Evolutionary conservation across 2,888 invertebrate genomes (phyloP), one percentile per base, ranked within the genome.

Genomic region (Synanthedon myopaeformis): DNA sequence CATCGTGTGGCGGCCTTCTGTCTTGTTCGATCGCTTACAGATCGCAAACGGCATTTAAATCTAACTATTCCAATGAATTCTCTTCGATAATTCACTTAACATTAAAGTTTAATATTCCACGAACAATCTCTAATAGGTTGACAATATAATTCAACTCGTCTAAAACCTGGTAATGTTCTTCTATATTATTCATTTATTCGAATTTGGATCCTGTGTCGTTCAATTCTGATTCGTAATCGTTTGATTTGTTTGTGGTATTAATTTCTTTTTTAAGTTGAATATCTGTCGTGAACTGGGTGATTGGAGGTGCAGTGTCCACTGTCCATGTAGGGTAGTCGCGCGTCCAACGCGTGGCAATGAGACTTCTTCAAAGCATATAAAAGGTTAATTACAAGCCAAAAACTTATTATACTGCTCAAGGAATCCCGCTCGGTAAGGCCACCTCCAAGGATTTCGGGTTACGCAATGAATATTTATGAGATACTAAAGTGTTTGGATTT

Each of bases 361-460:
- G 60, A 66, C 67, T 68, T 65, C 67, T 63, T 67, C 66, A 67
- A 66, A 66, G 67, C 72, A 70, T 70, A 69, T 70, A 73, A 74
- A 78, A 78, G 76, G 70, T 75, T 81, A 82, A 80, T 81, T 80
- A 70, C 67, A 61, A 58, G 61, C 69, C 71, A 82, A 82, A 82
- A 82, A 82, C 76, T 72, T 61, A 69, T 70, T 67, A 63, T 61
- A 59, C 75, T 58, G 59, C 69, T 65, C 54, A 55, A 63, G 69
- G 82, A 76, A 83, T 82, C 74, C 69, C 55, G 66, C 70, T 66
- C 59, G 57, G 69, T 74, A 72, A 75, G 80, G 79, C 76, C 77
- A 74, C 80, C 79, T 69, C 64, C 76, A 73, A 74, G 76, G 79
- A 68, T 75, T 77, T 79, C 79, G 70, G 70, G 70, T 63, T 72